Base-by-base conservation (phyloP, 2,113 vertebrate genomes). In the Apodemus sylvaticus region DNA sequence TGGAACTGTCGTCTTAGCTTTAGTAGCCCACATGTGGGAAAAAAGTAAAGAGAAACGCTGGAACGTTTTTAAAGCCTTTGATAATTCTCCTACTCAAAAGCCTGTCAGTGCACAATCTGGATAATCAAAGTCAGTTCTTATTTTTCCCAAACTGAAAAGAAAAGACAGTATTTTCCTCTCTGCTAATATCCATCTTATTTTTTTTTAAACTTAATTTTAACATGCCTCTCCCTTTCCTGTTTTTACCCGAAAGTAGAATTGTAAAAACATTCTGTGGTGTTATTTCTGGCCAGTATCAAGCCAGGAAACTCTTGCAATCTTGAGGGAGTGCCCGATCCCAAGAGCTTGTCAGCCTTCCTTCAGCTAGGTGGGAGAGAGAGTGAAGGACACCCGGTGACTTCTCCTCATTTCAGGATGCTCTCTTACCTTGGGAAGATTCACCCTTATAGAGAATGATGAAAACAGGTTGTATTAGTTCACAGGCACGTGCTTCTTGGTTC, bases 151-250 rank as follows among this genome's bases (percentile, higher is more conserved):
- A 93, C 3, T 53, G 31, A 96, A 90, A 91, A 58, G 39, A 83
- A 83, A 90, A 16, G 5, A 5, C 5, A 70, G 11, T 89, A 3
- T 86, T 95, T 93, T 93, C 70, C 14, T 90, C 92, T 79, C 95
- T 88, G 62, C 60, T 68, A 36, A 31, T 77, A 58, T 73, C 82
- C 71, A 73, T 66, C 34, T 60, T 64, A 6, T 19, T 64, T 17
- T 85, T 42, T 83, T 74, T 20, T 10, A 20, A 48, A 73, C 22
- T 93, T 94, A 87, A 90, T 97, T 94, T 94, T 70, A 94, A 95
- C 48, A 81, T 34, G 94, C 90, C 91, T 95, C 90, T 94, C 96
- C 90, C 85, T 97, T 97, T 98, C 95, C 95, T 97, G 94, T 96
- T 96, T 97, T 97, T 66, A 86, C 83, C 85, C 90, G 34, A 94